Percentiles rank a stretch among this genome's conserved stretches.
phyloP scores from a whole-genome alignment of 2,797 vertebrate species.

The Enteromius paludinosus region DNA sequence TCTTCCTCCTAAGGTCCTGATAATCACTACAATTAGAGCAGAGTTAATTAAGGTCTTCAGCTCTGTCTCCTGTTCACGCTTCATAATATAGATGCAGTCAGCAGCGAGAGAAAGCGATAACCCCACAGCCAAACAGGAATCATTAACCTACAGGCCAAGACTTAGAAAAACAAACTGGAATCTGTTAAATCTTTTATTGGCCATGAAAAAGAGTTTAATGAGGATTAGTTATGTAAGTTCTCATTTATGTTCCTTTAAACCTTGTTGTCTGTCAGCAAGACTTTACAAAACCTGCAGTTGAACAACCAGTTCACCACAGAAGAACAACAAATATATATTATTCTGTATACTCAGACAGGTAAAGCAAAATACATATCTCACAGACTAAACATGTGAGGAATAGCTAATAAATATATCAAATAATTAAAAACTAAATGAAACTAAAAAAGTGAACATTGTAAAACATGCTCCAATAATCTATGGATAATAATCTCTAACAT shows the following conservation, averaged over 20 bases:
- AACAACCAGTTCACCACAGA: not conserved
- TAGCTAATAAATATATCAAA: not conserved
- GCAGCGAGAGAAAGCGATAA: slow-evolving; percentile 9
- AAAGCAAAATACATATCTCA: not conserved
- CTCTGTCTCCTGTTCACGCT: slow-evolving; percentile 30
- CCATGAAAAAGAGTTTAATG: slow-evolving; percentile 9
- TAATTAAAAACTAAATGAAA: not conserved
- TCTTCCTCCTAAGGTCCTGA: slow-evolving; percentile 25
- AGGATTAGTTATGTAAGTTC: slow-evolving; percentile 12
- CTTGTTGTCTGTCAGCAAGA: not conserved
- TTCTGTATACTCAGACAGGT: not conserved
- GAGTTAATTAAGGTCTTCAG: slow-evolving; percentile 51
- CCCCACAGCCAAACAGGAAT: slow-evolving; percentile 27
- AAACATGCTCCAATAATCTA: not conserved
- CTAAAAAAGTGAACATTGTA: not conserved
- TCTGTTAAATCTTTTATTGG: slow-evolving; percentile 12
- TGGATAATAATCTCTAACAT: not conserved
- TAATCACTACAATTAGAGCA: slow-evolving; percentile 39
- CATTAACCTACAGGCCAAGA: slow-evolving; percentile 42
- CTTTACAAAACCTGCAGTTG: slow-evolving; percentile 12
- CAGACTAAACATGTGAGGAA: not conserved
- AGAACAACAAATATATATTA: not conserved
- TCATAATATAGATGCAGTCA: slow-evolving; percentile 35
- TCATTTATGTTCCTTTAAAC: slow-evolving; percentile 9
- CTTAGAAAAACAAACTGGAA: slow-evolving; percentile 23